Evolutionary conservation across 2,888 invertebrate species (phyloP), one percentile per base, ranked within the genome.

Genomic region (Spodoptera exigua): DNA sequence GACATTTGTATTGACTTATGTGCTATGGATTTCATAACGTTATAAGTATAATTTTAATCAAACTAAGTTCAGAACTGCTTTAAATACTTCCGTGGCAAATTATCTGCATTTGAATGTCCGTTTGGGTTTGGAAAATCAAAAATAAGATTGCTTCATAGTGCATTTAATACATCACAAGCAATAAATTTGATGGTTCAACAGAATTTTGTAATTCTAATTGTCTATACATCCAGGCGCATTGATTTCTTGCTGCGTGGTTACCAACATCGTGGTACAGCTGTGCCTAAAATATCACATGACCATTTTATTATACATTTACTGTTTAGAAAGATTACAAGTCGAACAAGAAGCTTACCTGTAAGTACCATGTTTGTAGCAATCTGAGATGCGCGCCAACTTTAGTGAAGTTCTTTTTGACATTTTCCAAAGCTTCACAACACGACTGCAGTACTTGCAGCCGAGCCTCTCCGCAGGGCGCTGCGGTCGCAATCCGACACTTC

Each of bases 201-300:
- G 95, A 95, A 87, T 96, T 96, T 81, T 97, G 97, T 74, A 96
- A 95, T 86, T 97, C 97, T 49, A 98, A 92, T 71, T 96, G 96
- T 63, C 96, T 95, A 83, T 97, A 98, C 89, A 97, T 96, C 82
- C 96, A 96, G 0, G 98, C 96, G 84, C 96, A 97, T 77, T 96
- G 96, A 87, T 98, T 98, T 64, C 98, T 95, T 74, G 97, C 96
- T 0, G 95, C 92, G 12, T 95, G 94, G 80, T 96, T 95, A 1
- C 96, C 96, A 2, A 98, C 92, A 70, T 96, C 96, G 80, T 98
- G 95, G 80, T 96, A 97, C 0, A 97, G 92, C 71, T 96, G 95
- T 0, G 97, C 96, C 95, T 96, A 91, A 76, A 95, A 95, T 40
- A 27, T 40, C 11, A 47, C 7, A n/a, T 43, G 16, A 16, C 56